Evolutionary conservation across 2,113 vertebrate genomes (phyloP).

Genomic region (Epinephelus cyanopodus): DNA sequence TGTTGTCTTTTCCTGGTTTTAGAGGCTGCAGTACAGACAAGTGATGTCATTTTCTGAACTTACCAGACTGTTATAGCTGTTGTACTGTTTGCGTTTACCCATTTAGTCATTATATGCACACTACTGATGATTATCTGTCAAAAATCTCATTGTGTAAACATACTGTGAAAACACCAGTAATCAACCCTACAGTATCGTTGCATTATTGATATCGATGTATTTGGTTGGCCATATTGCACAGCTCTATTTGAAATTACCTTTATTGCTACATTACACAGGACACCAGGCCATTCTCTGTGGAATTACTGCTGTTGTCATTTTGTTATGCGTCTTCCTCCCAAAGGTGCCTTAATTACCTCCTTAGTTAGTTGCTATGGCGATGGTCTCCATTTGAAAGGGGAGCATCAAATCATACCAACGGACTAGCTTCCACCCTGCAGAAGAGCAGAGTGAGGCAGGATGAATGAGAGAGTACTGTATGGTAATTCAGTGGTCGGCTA

Average conservation of each 20-base stretch:
- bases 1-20: too few relatives aligned
- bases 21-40: too few relatives aligned
- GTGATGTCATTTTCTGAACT: too few relatives aligned
- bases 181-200: too few relatives aligned
- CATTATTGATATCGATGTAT: too few relatives aligned
- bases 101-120: too few relatives aligned
- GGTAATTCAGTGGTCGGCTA: not conserved
- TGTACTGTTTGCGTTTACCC: too few relatives aligned
- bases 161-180: too few relatives aligned
- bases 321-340: constrained; percentile 57
- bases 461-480: not conserved
- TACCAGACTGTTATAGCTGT: too few relatives aligned
- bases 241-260: not conserved
- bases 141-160: too few relatives aligned
- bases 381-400: constrained; percentile 32
- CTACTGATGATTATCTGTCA: too few relatives aligned
- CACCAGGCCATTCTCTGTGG: constrained; percentile 7
- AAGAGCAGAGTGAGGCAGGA: not conserved
- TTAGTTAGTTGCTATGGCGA: constrained; percentile 44
- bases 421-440: not conserved
- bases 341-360: constrained; percentile 55
- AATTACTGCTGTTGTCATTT: constrained; percentile 53
- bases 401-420: constrained; percentile 1
- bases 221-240: too few relatives aligned
- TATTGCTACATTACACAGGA: constrained; percentile 27